Conservation (phyloP, 2,113 vertebrate genomes). For the Brachyistius frenatus region DNA sequence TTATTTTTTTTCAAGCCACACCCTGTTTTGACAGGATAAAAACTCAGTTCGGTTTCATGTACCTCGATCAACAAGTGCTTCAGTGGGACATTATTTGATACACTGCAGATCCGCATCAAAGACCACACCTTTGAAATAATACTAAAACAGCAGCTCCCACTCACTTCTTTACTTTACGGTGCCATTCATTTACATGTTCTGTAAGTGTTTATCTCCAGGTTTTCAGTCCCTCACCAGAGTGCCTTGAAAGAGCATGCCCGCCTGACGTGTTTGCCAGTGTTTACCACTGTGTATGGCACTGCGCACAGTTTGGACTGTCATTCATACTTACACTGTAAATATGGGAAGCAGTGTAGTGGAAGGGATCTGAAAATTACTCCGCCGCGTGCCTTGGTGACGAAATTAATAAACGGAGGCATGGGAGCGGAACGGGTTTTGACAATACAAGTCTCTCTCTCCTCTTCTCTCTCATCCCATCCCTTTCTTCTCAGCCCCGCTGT, state of each 20-base stretch:
- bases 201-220: background rate
- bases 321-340: constrained; percentile 81
- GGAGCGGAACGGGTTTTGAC: constrained; percentile 81
- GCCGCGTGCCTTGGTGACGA: constrained; percentile 77
- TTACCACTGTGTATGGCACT: constrained; percentile 59
- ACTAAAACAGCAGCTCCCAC: background rate
- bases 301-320: constrained; percentile 68
- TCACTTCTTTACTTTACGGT: background rate
- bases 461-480: constrained; percentile 67
- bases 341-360: constrained; percentile 75
- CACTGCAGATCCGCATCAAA: background rate
- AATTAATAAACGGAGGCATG: constrained; percentile 82
- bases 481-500: constrained; percentile 74
- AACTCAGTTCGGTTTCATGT: too few relatives aligned
- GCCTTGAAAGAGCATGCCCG: constrained; percentile 23
- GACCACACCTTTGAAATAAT: background rate
- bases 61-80: background rate
- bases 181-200: background rate
- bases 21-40: too few relatives aligned
- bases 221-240: constrained; percentile 16
- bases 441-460: constrained; percentile 68
- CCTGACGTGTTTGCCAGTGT: constrained; percentile 60
- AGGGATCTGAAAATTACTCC: constrained; percentile 80
- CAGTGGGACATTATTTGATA: background rate
- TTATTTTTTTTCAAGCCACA: too few relatives aligned